Conservation (phyloP, 1,140 invertebrate genomes). For the Neodiprion fabricii region DNA sequence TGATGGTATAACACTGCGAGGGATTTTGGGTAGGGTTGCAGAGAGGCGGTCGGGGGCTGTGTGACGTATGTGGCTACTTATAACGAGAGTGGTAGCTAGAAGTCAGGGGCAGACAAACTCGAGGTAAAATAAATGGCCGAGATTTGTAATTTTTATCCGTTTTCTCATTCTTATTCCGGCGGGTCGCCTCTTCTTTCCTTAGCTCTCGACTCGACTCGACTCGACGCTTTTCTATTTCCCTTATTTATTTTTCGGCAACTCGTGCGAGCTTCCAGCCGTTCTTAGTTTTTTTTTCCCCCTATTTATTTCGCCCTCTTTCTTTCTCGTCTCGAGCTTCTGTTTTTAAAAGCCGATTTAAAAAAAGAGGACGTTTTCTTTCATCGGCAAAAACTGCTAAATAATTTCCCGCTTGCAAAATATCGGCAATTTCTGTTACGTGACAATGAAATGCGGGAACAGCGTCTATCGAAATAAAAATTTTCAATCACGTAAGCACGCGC, state of each 20-base stretch:
- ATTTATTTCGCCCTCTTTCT: background rate
- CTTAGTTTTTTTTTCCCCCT: background rate
- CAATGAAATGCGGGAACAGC: too few species aligned
- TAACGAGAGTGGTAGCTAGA: background rate
- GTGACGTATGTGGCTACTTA: slow-evolving; percentile 4
- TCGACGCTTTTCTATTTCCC: slow-evolving; percentile 7
- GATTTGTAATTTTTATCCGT: slow-evolving; percentile 7
- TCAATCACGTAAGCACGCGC: too few species aligned
- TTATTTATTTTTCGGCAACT: background rate
- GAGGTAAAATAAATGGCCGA: background rate
- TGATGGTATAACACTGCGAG: too few species aligned
- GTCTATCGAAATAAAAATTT: too few species aligned
- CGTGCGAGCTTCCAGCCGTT: background rate
- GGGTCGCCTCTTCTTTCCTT: background rate
- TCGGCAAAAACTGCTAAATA: too few species aligned
- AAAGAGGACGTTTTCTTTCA: background rate
- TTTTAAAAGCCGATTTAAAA: background rate
- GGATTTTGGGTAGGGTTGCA: background rate
- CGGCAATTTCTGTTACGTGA: too few species aligned
- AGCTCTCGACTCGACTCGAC: background rate
- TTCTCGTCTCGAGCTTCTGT: background rate
- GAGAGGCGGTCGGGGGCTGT: background rate
- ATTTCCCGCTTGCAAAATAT: too few species aligned
- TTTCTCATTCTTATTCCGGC: background rate
- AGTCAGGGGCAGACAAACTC: slow-evolving; percentile 3